Base-by-base conservation (phyloP, 2,113 vertebrate genomes). In the Oncorhynchus tshawytscha region DNA sequence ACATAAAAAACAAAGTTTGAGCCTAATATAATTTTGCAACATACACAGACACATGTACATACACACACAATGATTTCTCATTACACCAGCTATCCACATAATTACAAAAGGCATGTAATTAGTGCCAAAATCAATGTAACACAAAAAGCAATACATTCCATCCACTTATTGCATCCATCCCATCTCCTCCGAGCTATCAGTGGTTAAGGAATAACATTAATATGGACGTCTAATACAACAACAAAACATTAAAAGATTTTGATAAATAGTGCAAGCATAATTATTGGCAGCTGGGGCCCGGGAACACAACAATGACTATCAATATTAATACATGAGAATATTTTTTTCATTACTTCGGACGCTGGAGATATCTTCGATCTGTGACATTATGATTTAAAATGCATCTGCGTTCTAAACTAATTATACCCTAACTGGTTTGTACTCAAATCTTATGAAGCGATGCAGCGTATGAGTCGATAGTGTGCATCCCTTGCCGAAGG, bases 371-470 rank as follows among this genome's bases (percentile, higher is more conserved):
- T 45, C 85, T 88, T 86, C 83, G 77, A 84, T 89, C 86, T 65
- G 77, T 73, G 74, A 74, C 79, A 84, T 51, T 51, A 77, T 90
- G 90, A 92, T 93, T 92, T 90, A 93, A 78, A 85, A 83, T 71
- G 75, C 67, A 45, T 45, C 67, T 78, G 74, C 73, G 70, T 68
- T 57, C 77, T 90, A 90, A 92, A 88, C 86, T 57, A 90, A 93
- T 92, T 87, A 89, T 75, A 85, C 66, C 70, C 82, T 80, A 89
- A 84, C 78, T 77, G 75, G 79, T 82, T 84, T 84, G 39, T 72
- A 68, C 77, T 87, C 82, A 72, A 83, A 86, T 89, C 89, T 84
- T 83, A 91, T 85, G 78, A 89, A 77, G 78, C 80, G 39, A 74
- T 78, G 20, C 80, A 45, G 9, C 82, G 75, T 80, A 49, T 73